Evolutionary conservation across 2,113 vertebrate genomes (phyloP).

Genomic region (Pristiophorus japonicus): DNA sequence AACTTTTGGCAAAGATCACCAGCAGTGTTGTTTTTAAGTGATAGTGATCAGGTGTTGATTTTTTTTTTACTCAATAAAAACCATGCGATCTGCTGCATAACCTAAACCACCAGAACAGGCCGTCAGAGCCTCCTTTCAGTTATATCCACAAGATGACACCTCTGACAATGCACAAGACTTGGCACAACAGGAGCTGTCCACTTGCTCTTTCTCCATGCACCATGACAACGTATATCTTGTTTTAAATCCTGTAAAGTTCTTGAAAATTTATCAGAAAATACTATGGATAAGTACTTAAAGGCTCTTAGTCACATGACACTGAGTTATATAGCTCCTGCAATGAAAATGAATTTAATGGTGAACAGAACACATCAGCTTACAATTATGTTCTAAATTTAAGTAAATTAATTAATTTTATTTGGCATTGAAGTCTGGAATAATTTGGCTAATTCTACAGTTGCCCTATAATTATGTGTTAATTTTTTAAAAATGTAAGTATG

Average conservation of each 20-base stretch:
- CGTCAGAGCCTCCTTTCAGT: no score
- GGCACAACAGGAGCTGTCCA: no score
- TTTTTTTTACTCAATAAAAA: no score
- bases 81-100: no score
- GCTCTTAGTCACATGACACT: not conserved
- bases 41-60: not conserved
- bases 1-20: not conserved
- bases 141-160: no score
- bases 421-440: not conserved
- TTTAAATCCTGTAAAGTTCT: not conserved
- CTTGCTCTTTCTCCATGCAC: no score
- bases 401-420: not conserved
- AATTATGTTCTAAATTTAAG: slow-evolving; percentile 19
- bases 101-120: no score
- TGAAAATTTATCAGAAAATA: not conserved
- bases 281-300: not conserved
- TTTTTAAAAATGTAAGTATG: not conserved
- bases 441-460: not conserved
- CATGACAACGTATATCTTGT: not conserved
- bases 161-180: no score
- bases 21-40: not conserved
- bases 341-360: not conserved
- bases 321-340: not conserved
- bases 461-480: not conserved
- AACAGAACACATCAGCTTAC: not conserved